Evolutionary conservation across 2,888 invertebrate species (phyloP).

Genomic region (Nesidiocoris tenuis): DNA sequence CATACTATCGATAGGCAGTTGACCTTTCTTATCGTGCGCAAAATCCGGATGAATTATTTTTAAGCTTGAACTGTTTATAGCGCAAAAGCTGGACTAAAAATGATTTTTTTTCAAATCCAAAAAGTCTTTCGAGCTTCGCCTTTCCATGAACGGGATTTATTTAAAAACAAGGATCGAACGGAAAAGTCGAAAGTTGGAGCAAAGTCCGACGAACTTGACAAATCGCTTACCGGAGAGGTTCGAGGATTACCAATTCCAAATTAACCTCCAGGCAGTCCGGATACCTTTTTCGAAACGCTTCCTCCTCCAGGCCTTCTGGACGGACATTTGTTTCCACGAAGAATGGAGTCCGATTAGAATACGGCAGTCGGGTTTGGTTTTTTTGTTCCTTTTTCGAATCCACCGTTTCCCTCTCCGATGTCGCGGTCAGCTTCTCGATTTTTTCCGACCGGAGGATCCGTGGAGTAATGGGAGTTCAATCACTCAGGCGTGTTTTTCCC

Average conservation of each 20-base stretch:
- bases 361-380: conserved; percentile 21
- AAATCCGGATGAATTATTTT: no score
- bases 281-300: conserved; percentile 23
- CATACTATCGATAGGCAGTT: no score
- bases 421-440: background rate
- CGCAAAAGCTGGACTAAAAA: no score
- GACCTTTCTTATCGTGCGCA: no score
- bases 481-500: conserved; percentile 4
- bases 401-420: background rate
- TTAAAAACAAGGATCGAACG: no score
- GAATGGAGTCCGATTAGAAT: conserved; percentile 26
- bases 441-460: background rate
- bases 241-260: conserved; percentile 9
- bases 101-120: no score
- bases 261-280: background rate
- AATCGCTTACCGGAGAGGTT: conserved; percentile 6
- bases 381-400: conserved; percentile 1
- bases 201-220: conserved; percentile 19
- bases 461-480: conserved; percentile 21
- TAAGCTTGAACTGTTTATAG: no score
- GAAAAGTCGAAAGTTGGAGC: conserved; percentile 12
- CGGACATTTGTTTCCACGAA: conserved; percentile 23
- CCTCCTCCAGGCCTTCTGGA: background rate
- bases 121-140: no score
- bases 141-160: no score